Conservation (phyloP, 2,888 invertebrate genomes). For the Anodontia alba region DNA sequence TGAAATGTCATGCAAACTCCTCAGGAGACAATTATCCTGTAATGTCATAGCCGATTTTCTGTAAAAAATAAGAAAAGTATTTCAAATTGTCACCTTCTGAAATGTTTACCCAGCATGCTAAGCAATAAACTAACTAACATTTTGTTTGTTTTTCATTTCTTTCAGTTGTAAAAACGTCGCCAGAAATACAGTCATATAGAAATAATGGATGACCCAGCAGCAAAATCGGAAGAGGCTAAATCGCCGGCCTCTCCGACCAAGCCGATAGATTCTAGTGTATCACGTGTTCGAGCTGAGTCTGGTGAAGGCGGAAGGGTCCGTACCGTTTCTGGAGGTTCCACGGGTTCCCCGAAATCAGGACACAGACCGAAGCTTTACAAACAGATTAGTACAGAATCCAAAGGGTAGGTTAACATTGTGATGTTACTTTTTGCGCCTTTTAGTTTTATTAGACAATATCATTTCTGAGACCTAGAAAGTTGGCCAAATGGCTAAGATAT, state of each 20-base stretch:
- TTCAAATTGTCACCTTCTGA: too few relatives aligned
- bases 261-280: not conserved
- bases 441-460: too few relatives aligned
- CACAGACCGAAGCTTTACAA: conserved; percentile 3
- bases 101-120: too few relatives aligned
- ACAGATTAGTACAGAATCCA: conserved; percentile 3
- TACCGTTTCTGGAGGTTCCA: not conserved
- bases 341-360: not conserved
- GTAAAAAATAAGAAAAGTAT: too few relatives aligned
- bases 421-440: too few relatives aligned
- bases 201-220: not conserved
- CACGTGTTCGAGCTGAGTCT: not conserved
- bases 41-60: too few relatives aligned
- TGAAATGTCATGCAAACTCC: too few relatives aligned
- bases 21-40: too few relatives aligned
- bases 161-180: not conserved
- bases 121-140: too few relatives aligned
- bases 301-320: not conserved
- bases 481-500: too few relatives aligned
- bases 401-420: not conserved
- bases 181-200: not conserved
- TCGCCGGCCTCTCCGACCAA: not conserved
- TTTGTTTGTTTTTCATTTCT: not conserved
- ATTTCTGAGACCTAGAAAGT: too few relatives aligned
- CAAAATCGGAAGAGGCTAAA: not conserved